Conservation (phyloP, 2,888 invertebrate species). For the Ichneumoninae sp. region DNA sequence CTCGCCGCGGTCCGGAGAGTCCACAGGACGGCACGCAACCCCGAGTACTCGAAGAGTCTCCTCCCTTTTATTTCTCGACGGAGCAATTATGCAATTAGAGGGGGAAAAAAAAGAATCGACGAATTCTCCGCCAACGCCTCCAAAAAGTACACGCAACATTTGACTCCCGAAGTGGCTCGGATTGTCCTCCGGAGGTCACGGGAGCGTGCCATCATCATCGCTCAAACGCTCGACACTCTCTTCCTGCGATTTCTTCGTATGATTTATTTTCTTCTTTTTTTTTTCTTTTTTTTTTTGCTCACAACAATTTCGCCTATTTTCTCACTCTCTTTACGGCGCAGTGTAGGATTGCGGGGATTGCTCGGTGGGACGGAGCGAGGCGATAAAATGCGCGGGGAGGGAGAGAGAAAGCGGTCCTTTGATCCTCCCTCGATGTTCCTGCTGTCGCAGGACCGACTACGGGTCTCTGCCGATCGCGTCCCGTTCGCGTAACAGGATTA, state of each 20-base stretch:
- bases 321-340: slow-evolving; percentile 48
- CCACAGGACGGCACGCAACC: slow-evolving; percentile 38
- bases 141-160: slow-evolving; percentile 60
- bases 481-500: slow-evolving; percentile 81
- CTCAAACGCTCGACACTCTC: slow-evolving; percentile 33
- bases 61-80: slow-evolving; percentile 49
- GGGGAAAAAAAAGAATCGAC: slow-evolving; percentile 6
- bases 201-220: slow-evolving; percentile 23
- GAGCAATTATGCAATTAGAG: slow-evolving; percentile 48
- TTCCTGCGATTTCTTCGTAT: slow-evolving; percentile 16
- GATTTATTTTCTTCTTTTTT: not conserved
- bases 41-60: slow-evolving; percentile 38
- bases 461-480: slow-evolving; percentile 53
- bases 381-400: slow-evolving; percentile 71
- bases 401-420: slow-evolving; percentile 79
- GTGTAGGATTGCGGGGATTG: slow-evolving; percentile 71
- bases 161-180: slow-evolving; percentile 45
- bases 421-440: slow-evolving; percentile 80
- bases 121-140: slow-evolving; percentile 32
- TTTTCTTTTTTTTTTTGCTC: not conserved
- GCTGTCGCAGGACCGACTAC: slow-evolving; percentile 69
- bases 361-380: slow-evolving; percentile 52
- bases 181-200: slow-evolving; percentile 43
- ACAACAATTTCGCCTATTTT: slow-evolving; percentile 49
- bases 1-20: slow-evolving; percentile 31